Conservation (phyloP, 2,113 vertebrate species). For the Verasper variegatus region DNA sequence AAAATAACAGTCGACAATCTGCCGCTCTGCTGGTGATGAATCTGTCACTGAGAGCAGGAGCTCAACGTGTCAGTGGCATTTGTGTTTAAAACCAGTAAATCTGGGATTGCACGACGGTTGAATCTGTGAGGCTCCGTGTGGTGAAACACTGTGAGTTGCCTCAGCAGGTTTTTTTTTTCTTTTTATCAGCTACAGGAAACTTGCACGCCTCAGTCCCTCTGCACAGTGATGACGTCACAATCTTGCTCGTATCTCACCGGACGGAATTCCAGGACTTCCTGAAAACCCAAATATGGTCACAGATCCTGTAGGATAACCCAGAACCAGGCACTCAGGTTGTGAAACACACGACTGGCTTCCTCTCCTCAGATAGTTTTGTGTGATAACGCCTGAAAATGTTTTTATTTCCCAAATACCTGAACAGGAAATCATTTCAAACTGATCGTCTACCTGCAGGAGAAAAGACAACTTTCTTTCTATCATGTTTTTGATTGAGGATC, state of each 20-base stretch:
- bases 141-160: no score
- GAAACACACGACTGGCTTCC: slow-evolving; percentile 44
- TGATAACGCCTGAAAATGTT: no score
- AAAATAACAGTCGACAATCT: slow-evolving; percentile 13
- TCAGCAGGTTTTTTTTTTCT: neutral
- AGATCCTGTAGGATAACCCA: slow-evolving; percentile 52
- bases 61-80: neutral
- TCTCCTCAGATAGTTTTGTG: neutral
- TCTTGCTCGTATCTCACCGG: slow-evolving; percentile 47
- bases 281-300: slow-evolving; percentile 75
- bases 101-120: no score
- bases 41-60: neutral
- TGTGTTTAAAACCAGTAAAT: neutral
- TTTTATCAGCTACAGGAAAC: slow-evolving; percentile 30
- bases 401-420: no score
- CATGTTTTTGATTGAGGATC: no score
- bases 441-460: no score
- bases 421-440: no score
- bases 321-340: slow-evolving; percentile 12
- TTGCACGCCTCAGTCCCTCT: neutral
- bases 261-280: slow-evolving; percentile 81
- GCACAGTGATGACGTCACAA: slow-evolving; percentile 57
- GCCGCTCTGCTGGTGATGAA: neutral
- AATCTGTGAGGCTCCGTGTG: no score
- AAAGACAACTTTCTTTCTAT: no score